These are phyloP conservation scores for Drosophila virilis DNA, from an alignment of 1,140 invertebrate species.

Conservation along the genomic window DNA sequence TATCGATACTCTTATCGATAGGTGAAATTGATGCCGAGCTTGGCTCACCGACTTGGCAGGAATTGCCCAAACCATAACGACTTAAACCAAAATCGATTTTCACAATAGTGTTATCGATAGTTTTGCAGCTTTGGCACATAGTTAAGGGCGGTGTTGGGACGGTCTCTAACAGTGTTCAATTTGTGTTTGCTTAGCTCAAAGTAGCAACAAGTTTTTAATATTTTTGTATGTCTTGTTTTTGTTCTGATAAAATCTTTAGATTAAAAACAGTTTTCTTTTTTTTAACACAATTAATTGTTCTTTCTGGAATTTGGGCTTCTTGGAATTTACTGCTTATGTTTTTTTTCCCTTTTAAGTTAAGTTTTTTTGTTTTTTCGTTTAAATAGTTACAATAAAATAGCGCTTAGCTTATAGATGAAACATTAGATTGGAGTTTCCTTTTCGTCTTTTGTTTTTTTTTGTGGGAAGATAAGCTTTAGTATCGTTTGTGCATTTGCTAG, in stretches of 20 bases:
- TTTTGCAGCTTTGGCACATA: not conserved
- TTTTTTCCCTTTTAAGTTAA: conserved; percentile 5
- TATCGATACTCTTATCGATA: not conserved
- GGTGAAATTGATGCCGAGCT: not conserved
- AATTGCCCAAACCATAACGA: not conserved
- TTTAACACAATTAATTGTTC: conserved; percentile 26
- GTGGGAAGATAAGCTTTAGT: conserved; percentile 14
- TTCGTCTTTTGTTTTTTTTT: not conserved
- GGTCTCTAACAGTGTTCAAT: conserved; percentile 33
- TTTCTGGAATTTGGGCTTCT: conserved; percentile 1
- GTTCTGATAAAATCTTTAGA: conserved; percentile 32
- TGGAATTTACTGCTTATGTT: not conserved
- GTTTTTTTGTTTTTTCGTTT: conserved; percentile 19
- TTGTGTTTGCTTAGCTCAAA: conserved; percentile 22
- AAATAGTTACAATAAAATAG: conserved; percentile 44
- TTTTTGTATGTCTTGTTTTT: not conserved
- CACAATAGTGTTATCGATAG: conserved; percentile 1
- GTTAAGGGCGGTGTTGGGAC: conserved; percentile 15
- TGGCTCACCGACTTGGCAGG: not conserved
- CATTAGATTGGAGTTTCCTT: conserved; percentile 26
- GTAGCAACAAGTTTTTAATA: conserved; percentile 23
- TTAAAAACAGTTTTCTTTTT: conserved; percentile 41
- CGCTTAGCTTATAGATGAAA: conserved; percentile 51
- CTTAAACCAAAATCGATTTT: not conserved
- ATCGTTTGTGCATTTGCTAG: conserved; percentile 35